A percentile compares a stretch with the other conserved stretches of the same genome.
Conservation (phyloP, 2,113 vertebrate genomes). For the Vulpes vulpes region DNA sequence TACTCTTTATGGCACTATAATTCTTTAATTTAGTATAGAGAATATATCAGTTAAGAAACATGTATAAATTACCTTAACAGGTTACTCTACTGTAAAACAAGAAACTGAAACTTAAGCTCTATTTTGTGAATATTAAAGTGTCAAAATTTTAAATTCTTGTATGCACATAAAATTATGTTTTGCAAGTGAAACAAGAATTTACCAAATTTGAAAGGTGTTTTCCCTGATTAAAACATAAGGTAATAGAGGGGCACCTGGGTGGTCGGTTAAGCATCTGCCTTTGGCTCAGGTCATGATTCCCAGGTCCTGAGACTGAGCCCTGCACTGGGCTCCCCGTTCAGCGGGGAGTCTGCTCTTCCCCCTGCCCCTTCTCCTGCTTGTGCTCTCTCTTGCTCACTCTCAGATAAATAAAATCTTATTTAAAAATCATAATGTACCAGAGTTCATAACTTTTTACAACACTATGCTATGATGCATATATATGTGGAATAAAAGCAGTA, state of each 20-base stretch:
- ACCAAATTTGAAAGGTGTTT: not conserved
- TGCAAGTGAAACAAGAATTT: conserved; percentile 50
- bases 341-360: not conserved
- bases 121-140: conserved; percentile 44
- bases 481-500: not conserved
- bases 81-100: not conserved
- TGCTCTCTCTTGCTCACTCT: not conserved
- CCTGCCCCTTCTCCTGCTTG: not conserved
- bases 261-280: too few relatives aligned
- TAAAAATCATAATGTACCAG: not conserved
- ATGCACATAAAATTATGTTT: not conserved
- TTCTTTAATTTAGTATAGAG: conserved; percentile 23
- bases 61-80: conserved; percentile 34
- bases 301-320: too few relatives aligned
- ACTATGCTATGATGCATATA: not conserved
- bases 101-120: conserved; percentile 43
- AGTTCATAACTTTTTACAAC: not conserved
- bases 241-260: not conserved
- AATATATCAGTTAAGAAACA: conserved; percentile 18
- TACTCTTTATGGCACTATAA: conserved; percentile 2
- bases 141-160: not conserved
- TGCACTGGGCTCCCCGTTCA: not conserved
- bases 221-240: conserved; percentile 5
- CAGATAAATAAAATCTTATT: not conserved
- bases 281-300: too few relatives aligned